Conservation (phyloP, 2,888 invertebrate species). For the Muscina levida region DNA sequence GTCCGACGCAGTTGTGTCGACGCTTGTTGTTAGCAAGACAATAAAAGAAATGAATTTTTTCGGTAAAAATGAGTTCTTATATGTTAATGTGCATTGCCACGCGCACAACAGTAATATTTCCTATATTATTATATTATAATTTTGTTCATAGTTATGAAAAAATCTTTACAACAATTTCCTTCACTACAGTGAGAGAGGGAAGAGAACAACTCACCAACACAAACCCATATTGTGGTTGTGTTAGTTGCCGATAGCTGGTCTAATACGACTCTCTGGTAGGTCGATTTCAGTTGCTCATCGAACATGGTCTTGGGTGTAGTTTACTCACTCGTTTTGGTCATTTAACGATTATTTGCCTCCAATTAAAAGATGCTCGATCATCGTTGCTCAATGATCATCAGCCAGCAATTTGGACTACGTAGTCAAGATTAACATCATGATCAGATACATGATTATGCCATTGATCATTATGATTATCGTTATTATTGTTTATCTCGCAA, state of each 20-base stretch:
- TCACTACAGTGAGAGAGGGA: too few species aligned
- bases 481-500: constrained; percentile 4
- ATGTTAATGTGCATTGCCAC: too few species aligned
- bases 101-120: too few species aligned
- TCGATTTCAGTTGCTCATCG: not conserved
- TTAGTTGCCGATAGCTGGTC: not conserved
- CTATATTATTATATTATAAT: too few species aligned
- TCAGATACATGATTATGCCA: not conserved
- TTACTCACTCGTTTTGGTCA: not conserved
- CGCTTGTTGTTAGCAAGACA: too few species aligned
- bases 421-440: constrained; percentile 4
- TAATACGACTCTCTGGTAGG: constrained; percentile 12
- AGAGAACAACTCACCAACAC: too few species aligned
- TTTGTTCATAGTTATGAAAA: too few species aligned
- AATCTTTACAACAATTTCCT: too few species aligned
- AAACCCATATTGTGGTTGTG: too few species aligned
- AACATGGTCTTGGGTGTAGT: not conserved
- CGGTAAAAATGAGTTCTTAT: too few species aligned
- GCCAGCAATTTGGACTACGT: not conserved
- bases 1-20: too few species aligned
- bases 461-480: not conserved
- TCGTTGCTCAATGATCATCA: constrained; percentile 19
- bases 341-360: constrained; percentile 41
- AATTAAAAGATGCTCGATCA: constrained; percentile 51
- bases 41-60: too few species aligned